phyloP scores from a whole-genome alignment of 2,888 invertebrate species.

The Ennomos fuscantarius region DNA sequence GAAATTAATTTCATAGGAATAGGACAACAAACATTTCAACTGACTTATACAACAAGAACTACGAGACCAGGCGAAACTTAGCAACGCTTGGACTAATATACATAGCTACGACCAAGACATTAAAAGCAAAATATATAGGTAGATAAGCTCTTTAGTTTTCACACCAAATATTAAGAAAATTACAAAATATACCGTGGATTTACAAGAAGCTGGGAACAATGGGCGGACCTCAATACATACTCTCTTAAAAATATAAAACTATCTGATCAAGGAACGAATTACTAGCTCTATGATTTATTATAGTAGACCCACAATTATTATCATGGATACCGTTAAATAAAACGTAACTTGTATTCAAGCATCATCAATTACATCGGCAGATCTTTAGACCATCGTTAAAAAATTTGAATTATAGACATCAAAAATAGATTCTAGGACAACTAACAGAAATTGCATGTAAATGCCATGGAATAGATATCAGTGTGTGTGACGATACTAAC shows the following conservation, averaged over 20 bases:
- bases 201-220: too few species aligned
- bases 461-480: neutral
- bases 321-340: slow-evolving; percentile 17
- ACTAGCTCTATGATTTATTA: slow-evolving; percentile 22
- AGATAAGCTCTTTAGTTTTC: too few species aligned
- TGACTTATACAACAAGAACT: too few species aligned
- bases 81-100: too few species aligned
- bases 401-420: slow-evolving; percentile 2
- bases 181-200: too few species aligned
- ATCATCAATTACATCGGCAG: slow-evolving; percentile 18
- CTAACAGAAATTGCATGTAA: neutral
- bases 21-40: too few species aligned
- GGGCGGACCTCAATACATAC: too few species aligned
- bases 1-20: too few species aligned
- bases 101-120: too few species aligned
- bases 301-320: slow-evolving; percentile 17
- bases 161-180: too few species aligned
- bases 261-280: slow-evolving; percentile 15
- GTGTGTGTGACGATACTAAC: neutral
- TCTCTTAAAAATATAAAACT: neutral
- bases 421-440: slow-evolving; percentile 3
- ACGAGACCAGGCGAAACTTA: too few species aligned
- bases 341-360: slow-evolving; percentile 14
- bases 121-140: too few species aligned
- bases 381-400: neutral